Evolutionary conservation across 2,888 invertebrate genomes (phyloP).

Genomic region (Eubasilissa splendida): DNA sequence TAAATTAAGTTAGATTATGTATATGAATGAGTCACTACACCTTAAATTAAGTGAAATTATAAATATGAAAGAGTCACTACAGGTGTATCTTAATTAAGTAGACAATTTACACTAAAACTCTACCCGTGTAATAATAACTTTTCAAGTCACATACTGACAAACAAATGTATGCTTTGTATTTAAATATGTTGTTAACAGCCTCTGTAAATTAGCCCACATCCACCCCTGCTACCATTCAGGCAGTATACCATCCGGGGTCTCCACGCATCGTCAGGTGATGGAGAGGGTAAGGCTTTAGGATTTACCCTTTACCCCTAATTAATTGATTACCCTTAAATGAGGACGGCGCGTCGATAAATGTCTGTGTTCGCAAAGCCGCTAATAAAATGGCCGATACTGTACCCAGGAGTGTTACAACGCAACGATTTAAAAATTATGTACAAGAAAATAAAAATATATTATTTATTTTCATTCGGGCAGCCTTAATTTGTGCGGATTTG

Average conservation of each 20-base stretch:
- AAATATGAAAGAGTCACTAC: too few species aligned
- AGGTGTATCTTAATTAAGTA: too few species aligned
- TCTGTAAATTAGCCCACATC: neutral
- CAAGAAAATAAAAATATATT: neutral
- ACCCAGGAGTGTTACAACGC: neutral
- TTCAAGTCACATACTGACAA: too few species aligned
- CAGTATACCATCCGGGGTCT: constrained; percentile 1
- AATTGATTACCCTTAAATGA: constrained; percentile 46
- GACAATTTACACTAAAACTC: too few species aligned
- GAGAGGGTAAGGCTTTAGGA: constrained; percentile 36
- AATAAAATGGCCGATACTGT: constrained; percentile 22
- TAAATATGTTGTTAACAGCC: too few species aligned
- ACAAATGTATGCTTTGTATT: too few species aligned
- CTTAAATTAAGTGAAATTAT: too few species aligned
- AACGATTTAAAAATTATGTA: neutral
- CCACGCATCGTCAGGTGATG: constrained; percentile 40
- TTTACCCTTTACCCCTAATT: constrained; percentile 45
- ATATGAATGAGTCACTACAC: too few species aligned
- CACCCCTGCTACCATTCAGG: constrained; percentile 15
- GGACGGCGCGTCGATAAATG: constrained; percentile 43
- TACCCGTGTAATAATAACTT: too few species aligned
- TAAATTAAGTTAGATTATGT: too few species aligned
- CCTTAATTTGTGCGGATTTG: too few species aligned
- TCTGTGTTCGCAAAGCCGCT: constrained; percentile 41
- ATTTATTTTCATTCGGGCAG: too few species aligned